Evolutionary conservation across 2,888 invertebrate genomes (phyloP), one percentile per base, ranked within the genome.

Genomic region (Caenorhabditis drosophilae): DNA sequence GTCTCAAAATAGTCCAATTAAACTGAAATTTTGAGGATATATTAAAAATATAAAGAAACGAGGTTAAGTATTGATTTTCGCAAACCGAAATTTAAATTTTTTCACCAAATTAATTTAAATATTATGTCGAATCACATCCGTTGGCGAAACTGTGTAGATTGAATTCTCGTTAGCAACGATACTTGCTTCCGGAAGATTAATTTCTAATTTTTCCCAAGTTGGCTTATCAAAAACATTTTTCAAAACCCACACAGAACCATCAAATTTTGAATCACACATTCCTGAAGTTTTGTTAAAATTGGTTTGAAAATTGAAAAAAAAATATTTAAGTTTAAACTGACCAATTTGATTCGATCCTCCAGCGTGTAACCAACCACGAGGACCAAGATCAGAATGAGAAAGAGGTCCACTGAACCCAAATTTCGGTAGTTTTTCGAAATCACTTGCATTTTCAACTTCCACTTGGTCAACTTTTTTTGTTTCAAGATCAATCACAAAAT

Each of bases 361-460:
- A 11, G 64, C 58, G 6, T 54, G 49, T 25, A 64, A 38, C 58
- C 58, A 64, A 34, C 59, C 35, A 31, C 50, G 48, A n/a, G n/a
- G n/a, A 40, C 52, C 48, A 18, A 42, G 31, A 35, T 57, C 46
- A 3, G 63, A 50, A 1, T 35, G 50, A 22, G 48, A 27, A 11
- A 35, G 40, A 16, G 74, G 55, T 26, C 74, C 74, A n/a, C 27
- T 44, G 66, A 69, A 71, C 12, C 62, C 25, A 46, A 56, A 74
- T 12, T 38, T 38, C 12, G 73, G 73, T 18, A n/a, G n/a, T n/a
- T n/a, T n/a, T n/a, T n/a, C n/a, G n/a, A n/a, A n/a, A n/a, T 44
- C 44, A 0, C 40, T 23, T 9, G 16, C 12, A 22, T 27, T 46
- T 1, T 59, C 67, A 18, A 50, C 52, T 1, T 48, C 41, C 12